Evolutionary conservation across 1,140 invertebrate genomes (phyloP), one percentile per base, ranked within the genome.

Genomic region (Eriocheir sinensis): DNA sequence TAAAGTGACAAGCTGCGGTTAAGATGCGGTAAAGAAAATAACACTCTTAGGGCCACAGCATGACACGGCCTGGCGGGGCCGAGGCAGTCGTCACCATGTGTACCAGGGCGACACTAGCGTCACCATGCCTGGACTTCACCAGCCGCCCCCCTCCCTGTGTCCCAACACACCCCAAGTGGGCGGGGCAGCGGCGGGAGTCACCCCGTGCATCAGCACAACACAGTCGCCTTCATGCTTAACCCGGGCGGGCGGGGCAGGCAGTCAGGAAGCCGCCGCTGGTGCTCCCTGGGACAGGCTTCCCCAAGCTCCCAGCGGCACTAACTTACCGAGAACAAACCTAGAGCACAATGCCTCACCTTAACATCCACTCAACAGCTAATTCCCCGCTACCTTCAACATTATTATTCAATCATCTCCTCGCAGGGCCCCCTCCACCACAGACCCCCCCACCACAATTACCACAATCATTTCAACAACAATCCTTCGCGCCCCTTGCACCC

Each of bases 351-450:
- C 60, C 27, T 72, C 60, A 72, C 60, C 27, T 72, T 72, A 27
- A 72, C 60, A 72, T 72, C 60, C 27, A 12, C 27, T 72, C 60
- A 72, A n/a, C 17, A 72, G 60, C 60, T 72, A 72, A 72, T 72
- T 72, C 21, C 4, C 21, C 60, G 60, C n/a, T 72, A 72, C 60
- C 60, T n/a, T 72, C 60, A 72, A 72, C 27, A n/a, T 72, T 72
- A 72, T 48, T 48, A 40, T 48, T 89, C 53, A 60, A 60, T 32
- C 89, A 53, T 34, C 21, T 17, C 89, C 6, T 34, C 38, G 41
- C 21, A 32, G 44, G n/a, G 27, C 88, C 88, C 41, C 88, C 88
- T 53, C 88, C 88, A 89, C 88, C 36, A n/a, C 89, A 60, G 32
- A n/a, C 27, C 12, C 89, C 60, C 34, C 30, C 32, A 44, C 89